A percentile compares a stretch with the other conserved stretches of the same genome.
Conservation (phyloP, 2,888 invertebrate species). For the Drosophila testacea region DNA sequence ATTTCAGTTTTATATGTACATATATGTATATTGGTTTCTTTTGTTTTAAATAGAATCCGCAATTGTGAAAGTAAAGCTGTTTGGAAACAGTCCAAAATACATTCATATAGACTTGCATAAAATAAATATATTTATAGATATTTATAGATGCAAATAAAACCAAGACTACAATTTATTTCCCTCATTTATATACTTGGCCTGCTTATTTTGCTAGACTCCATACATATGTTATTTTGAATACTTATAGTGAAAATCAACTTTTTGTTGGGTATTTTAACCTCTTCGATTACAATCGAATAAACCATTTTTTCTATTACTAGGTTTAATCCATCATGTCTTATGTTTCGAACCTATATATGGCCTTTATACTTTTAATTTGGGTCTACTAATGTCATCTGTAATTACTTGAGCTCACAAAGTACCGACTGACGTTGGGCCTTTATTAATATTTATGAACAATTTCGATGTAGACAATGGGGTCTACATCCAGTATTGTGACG, state of each 20-base stretch:
- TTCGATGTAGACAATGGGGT: slow-evolving; percentile 21
- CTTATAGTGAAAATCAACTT: neutral
- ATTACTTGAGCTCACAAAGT: slow-evolving; percentile 39
- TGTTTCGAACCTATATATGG: neutral
- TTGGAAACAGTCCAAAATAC: slow-evolving; percentile 76
- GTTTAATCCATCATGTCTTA: neutral
- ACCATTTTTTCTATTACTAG: neutral
- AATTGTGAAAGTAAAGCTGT: slow-evolving; percentile 61
- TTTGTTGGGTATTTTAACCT: neutral
- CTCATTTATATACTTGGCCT: slow-evolving; percentile 31
- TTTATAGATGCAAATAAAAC: slow-evolving; percentile 46
- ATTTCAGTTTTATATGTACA: neutral
- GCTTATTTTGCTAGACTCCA: slow-evolving; percentile 42
- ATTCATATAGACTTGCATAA: slow-evolving; percentile 12
- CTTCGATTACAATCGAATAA: no score
- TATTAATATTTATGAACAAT: slow-evolving; percentile 69
- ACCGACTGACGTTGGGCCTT: slow-evolving; percentile 16
- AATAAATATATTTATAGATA: slow-evolving; percentile 5
- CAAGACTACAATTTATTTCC: slow-evolving; percentile 34
- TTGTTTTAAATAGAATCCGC: slow-evolving; percentile 5
- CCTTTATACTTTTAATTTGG: slow-evolving; percentile 8
- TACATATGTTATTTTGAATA: slow-evolving; percentile 4
- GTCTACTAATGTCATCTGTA: slow-evolving; percentile 42
- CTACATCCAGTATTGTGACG: neutral
- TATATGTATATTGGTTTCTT: neutral